Conservation (phyloP, 2,113 vertebrate genomes). For the Vimba vimba region DNA sequence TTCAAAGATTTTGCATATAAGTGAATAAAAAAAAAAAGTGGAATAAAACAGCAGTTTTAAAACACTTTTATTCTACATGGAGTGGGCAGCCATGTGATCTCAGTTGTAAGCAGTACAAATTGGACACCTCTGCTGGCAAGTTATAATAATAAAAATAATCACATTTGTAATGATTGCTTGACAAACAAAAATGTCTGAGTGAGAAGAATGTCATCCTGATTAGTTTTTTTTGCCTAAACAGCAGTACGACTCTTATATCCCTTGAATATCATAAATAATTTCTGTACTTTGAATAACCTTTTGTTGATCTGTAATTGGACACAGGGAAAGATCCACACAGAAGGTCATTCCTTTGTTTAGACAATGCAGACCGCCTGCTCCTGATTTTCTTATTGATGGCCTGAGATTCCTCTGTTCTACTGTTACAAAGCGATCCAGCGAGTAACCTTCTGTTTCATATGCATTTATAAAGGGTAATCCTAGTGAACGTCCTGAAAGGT, state of each 20-base stretch:
- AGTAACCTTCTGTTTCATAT: conserved; percentile 43
- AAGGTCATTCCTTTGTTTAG: conserved; percentile 39
- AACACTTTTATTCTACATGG: neutral
- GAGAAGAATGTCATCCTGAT: neutral
- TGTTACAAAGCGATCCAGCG: conserved; percentile 11
- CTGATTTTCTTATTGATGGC: conserved; percentile 39
- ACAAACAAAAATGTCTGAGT: neutral
- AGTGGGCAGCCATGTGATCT: neutral
- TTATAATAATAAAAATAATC: neutral
- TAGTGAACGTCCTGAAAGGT: conserved; percentile 54
- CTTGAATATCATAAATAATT: conserved; percentile 1
- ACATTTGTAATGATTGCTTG: neutral
- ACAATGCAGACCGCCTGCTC: neutral
- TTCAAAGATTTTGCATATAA: too few relatives aligned
- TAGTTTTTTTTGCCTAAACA: neutral
- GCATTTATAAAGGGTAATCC: conserved; percentile 50
- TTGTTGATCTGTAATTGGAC: conserved; percentile 42
- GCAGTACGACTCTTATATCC: neutral
- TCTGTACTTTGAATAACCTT: conserved; percentile 29
- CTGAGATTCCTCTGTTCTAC: conserved; percentile 27
- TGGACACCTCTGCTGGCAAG: neutral
- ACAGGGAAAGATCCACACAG: conserved; percentile 22
- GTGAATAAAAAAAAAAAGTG: neutral
- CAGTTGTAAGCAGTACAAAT: neutral
- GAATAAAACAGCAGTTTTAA: neutral